phyloP scores from a whole-genome alignment of 1,140 invertebrate genomes.

The Lerema accius region DNA sequence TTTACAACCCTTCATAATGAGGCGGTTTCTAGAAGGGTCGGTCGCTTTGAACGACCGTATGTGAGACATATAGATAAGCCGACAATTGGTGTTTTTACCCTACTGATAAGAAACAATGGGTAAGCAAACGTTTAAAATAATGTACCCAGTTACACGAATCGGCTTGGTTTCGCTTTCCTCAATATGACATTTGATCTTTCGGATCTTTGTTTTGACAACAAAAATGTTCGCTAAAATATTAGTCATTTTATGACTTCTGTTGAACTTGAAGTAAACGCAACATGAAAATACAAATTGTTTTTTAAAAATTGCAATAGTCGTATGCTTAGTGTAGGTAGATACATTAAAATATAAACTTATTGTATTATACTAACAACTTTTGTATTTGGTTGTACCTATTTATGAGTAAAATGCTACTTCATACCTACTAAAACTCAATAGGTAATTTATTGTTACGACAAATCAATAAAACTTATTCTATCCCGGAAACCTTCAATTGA shows the following conservation, averaged over 20 bases:
- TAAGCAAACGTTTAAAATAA: no score
- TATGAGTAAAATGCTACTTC: background rate
- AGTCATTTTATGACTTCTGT: constrained; percentile 6
- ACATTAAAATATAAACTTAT: no score
- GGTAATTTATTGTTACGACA: constrained; percentile 22
- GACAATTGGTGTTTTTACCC: constrained; percentile 47
- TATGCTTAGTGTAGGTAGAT: no score
- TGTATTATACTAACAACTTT: no score
- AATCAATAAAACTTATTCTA: constrained; percentile 26
- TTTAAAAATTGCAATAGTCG: no score
- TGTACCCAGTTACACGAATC: constrained; percentile 5
- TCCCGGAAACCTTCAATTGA: constrained; percentile 25
- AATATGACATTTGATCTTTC: background rate
- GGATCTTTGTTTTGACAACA: background rate
- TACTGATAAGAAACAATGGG: constrained; percentile 48
- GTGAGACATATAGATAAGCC: constrained; percentile 47
- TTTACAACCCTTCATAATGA: constrained; percentile 24
- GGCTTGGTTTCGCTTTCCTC: background rate
- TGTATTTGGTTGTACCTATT: no score
- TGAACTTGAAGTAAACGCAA: background rate
- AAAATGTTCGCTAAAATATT: constrained; percentile 10
- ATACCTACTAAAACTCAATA: no score
- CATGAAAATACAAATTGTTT: no score
- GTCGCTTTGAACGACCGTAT: constrained; percentile 52
- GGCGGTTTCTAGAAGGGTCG: constrained; percentile 33